Base-by-base conservation (phyloP, 1,140 invertebrate genomes). In the Pseudachorutes palmiensis region DNA sequence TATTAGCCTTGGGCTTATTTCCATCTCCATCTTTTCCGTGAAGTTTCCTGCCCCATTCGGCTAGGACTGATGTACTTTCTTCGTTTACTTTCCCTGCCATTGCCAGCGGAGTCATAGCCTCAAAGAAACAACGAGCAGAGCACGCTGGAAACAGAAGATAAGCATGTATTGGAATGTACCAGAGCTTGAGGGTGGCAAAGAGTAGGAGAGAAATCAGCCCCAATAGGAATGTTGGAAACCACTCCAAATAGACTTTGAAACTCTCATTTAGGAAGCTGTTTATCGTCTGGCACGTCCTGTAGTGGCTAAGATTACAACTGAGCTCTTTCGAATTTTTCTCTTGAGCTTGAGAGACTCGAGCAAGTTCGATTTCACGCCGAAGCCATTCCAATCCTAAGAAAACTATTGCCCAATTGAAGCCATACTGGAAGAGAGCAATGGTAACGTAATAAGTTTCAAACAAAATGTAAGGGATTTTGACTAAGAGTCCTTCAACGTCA, bases 51-150 rank as follows among this genome's bases (percentile, higher is more conserved):
- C 14, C 14, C 62, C 62, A 64, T 51, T 28, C 28, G 3, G 1
- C 22, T 28, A 64, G 30, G 1, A 65, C 29, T 24, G 24, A 12
- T 2, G n/a, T 5, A 36, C 55, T 65, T 26, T 31, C 55, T 32
- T 59, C 22, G 32, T 31, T 58, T n/a, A 65, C 49, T 14, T 14
- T 36, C 32, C 64, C 64, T 1, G 64, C 64, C 16, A 65, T 59
- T 32, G 28, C 22, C 14, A 65, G 51, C 22, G 64, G 64, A 2
- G 64, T 58, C 26, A 31, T 12, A 3, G 64, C 48, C 26, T 65
- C 55, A 33, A 58, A 65, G 1, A 12, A 14, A 36, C 64, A 65
- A 16, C 64, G 19, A 14, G 28, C n/a, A 22, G 41, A 48, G 30
- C 64, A 65, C 33, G 9, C 64, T 22, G 48, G 49, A 65, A 61